Evolutionary conservation across 2,113 vertebrate species (phyloP).

Genomic region (Clarias gariepinus): DNA sequence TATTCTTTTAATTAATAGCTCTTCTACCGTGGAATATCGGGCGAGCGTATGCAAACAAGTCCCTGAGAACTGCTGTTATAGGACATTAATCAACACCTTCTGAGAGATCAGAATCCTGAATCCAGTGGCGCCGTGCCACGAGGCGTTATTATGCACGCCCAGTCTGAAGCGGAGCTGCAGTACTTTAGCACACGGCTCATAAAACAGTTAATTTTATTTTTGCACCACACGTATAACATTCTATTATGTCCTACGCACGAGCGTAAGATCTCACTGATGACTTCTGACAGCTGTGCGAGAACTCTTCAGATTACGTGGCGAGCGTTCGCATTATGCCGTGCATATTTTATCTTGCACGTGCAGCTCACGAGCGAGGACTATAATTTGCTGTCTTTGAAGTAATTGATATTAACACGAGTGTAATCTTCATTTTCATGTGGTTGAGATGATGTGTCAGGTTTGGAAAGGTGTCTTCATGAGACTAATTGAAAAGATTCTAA

Average conservation of each 20-base stretch:
- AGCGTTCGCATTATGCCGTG: background rate
- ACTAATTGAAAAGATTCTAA: slow-evolving; percentile 20
- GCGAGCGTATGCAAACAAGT: background rate
- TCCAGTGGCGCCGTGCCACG: too few species aligned
- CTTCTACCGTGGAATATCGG: background rate
- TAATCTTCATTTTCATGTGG: background rate
- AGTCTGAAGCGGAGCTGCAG: too few species aligned
- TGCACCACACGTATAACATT: background rate
- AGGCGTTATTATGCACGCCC: background rate
- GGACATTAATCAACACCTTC: background rate
- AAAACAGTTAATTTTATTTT: slow-evolving; percentile 3
- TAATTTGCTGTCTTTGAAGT: slow-evolving; percentile 21
- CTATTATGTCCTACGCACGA: background rate
- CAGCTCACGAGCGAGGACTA: background rate
- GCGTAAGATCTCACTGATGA: slow-evolving; percentile 19
- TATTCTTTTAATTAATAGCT: background rate
- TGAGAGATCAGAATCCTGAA: background rate
- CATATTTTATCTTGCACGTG: slow-evolving; percentile 15
- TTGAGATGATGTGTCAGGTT: slow-evolving; percentile 21
- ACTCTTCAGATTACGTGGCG: slow-evolving; percentile 17
- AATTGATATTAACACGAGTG: slow-evolving; percentile 30
- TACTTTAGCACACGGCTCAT: background rate
- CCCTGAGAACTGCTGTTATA: background rate
- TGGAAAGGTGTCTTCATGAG: slow-evolving; percentile 16
- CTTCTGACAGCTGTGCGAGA: slow-evolving; percentile 17